phyloP scores from a whole-genome alignment of 2,797 vertebrate species.

The Propithecus perrieri region DNA sequence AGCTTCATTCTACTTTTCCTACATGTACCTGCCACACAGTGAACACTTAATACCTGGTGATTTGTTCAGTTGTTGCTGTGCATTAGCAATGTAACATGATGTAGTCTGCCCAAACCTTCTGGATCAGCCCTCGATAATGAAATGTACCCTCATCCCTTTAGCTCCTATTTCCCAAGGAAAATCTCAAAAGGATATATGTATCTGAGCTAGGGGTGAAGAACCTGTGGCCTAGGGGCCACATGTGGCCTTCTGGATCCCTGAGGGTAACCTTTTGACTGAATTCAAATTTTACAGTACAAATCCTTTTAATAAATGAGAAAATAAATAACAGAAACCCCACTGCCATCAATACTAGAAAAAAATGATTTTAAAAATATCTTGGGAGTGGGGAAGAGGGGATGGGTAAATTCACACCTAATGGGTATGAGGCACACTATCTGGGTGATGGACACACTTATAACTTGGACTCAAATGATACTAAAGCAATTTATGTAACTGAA shows the following conservation, averaged over 20 bases:
- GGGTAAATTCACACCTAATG: too few species aligned
- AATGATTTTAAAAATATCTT: slow-evolving; percentile 42
- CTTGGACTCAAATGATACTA: too few species aligned
- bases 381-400: too few species aligned
- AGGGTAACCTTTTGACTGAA: too few species aligned
- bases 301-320: neutral
- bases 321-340: slow-evolving; percentile 37
- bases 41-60: slow-evolving; percentile 59
- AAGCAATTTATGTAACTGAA: too few species aligned
- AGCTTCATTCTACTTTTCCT: slow-evolving; percentile 52
- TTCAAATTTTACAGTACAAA: too few species aligned
- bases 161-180: neutral
- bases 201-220: neutral
- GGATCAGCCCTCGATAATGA: neutral
- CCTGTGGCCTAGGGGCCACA: too few species aligned
- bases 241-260: too few species aligned
- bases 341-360: neutral
- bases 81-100: slow-evolving; percentile 46
- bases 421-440: too few species aligned
- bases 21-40: neutral
- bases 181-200: neutral
- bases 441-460: too few species aligned
- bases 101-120: slow-evolving; percentile 28
- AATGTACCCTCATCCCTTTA: slow-evolving; percentile 31
- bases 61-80: slow-evolving; percentile 22